Evolutionary conservation across 2,888 invertebrate genomes (phyloP), one percentile per base, ranked within the genome.

Genomic region (Minunthozetes semirufus): DNA sequence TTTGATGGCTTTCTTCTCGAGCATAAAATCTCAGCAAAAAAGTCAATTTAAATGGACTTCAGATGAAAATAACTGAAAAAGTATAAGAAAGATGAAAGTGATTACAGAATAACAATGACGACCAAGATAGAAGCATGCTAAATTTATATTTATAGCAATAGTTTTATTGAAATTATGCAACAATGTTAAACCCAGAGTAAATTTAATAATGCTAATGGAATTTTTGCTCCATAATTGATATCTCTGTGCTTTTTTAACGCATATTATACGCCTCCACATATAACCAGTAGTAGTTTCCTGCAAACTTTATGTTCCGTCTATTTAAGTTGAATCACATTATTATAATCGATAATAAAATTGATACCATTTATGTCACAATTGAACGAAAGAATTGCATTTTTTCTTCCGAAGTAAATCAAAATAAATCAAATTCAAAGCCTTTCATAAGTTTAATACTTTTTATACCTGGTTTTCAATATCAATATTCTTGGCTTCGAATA

Each of bases 11-110:
- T 56, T 56, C 56, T n/a, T 50, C 19, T 50, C 19, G 8, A 25
- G 56, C 22, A 56, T 22, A 13, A 9, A 56, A 56, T 42, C 42
- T 42, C 1, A 42, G 13, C 17, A 33, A 61, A 33, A 61, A 27
- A 61, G 29, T 27, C 61, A 25, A 61, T 29, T 61, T 19, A 27
- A 59, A 25, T 22, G 61, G 61, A 29, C 27, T 61, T 61, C 27
- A 9, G 61, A 61, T 61, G 29, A 61, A 61, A 29, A 59, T 59
- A 27, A 59, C 59, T n/a, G 6, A 29, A 61, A 61, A 61, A 61
- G 17, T 5, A 61, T 61, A n/a, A 53, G 25, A n/a, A 29, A 61
- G 29, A 33, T 56, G 13, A 22, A 22, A 56, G 56, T 56, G 56
- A 56, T 56, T 22, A 42, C 42, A 42, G 42, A 42, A 42, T 42